phyloP scores from a whole-genome alignment of 92 coral and sea anemone species.

The Heteractis magnifica region DNA sequence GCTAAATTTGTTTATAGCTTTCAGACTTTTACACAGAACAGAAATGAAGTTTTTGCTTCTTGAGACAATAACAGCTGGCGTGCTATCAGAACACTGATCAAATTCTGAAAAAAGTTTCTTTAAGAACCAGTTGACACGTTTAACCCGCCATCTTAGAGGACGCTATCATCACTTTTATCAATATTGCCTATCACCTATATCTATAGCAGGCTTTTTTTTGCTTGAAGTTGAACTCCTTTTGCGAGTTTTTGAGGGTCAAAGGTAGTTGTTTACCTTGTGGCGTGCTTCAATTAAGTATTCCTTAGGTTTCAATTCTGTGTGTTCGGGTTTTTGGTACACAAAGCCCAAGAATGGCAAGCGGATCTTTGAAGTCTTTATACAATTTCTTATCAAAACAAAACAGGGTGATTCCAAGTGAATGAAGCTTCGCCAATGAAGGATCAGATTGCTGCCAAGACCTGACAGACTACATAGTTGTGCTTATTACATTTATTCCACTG shows the following conservation, averaged over 20 bases:
- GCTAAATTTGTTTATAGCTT: too few relatives aligned
- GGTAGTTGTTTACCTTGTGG: neutral
- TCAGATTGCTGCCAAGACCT: neutral
- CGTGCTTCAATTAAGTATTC: neutral
- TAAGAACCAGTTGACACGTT: neutral
- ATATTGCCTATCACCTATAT: neutral
- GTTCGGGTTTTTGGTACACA: neutral
- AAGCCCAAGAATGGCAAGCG: neutral
- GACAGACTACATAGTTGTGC: neutral
- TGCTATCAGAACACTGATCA: neutral
- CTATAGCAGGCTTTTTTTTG: neutral
- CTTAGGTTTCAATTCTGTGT: neutral
- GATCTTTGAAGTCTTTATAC: neutral
- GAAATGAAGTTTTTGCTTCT: neutral
- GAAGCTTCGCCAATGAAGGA: neutral
- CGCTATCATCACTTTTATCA: neutral
- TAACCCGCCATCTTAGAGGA: conserved; percentile 1
- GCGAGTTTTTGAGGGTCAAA: conserved; percentile 4
- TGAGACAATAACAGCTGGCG: neutral
- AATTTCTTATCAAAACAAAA: neutral
- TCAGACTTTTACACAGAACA: neutral
- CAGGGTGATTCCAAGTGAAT: neutral
- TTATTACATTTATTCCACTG: neutral
- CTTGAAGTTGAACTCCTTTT: neutral
- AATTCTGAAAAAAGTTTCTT: conserved; percentile 5